Base-by-base conservation (phyloP, 2,113 vertebrate genomes). In the Hippocampus mohnikei region DNA sequence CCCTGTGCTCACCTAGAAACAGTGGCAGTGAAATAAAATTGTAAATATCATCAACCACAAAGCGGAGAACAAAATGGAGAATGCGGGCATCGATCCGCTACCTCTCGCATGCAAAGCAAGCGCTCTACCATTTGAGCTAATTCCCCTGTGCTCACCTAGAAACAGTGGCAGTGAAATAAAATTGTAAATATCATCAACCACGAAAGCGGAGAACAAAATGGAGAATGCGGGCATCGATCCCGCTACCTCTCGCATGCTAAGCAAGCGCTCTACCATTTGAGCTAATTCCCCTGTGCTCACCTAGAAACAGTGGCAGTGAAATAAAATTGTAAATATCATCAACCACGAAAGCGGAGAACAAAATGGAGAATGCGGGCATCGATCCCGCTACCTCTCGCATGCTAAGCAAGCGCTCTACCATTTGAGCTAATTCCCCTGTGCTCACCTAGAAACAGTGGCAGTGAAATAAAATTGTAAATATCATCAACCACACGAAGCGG, bases 51-150 rank as follows among this genome's bases (percentile, higher is more conserved):
- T n/a, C n/a, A n/a, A n/a, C n/a, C n/a, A n/a, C n/a, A 15, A 12
- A 46, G 11, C 12, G 12, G 0, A 2, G 11, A 41, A 41, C 7
- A 41, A 2, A 33, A 33, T 88, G 84, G 81, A 89, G 84, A 75
- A 87, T 84, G 87, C 75, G 75, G 86, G 86, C 72, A 87, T 89
- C 60, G 76, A 89, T 86, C 90, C 90, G 84, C 92, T 92, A 92
- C 91, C 85, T 91, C 78, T 85, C 92, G 85, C 91, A 92, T 90
- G 81, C 88, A 89, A 92, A 93, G 92, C 83, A 88, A 94, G 88
- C 88, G 89, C 94, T 94, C 91, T 93, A 93, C 92, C 88, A 92
- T 94, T 91, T 94, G 87, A 94, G 92, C 90, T 89, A 88, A 93
- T 93, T 27, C 27, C 27, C 27, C 27, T 1, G 27, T 27, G 27